Conservation (phyloP, 2,888 invertebrate genomes). For the Caenorhabditis angaria region DNA sequence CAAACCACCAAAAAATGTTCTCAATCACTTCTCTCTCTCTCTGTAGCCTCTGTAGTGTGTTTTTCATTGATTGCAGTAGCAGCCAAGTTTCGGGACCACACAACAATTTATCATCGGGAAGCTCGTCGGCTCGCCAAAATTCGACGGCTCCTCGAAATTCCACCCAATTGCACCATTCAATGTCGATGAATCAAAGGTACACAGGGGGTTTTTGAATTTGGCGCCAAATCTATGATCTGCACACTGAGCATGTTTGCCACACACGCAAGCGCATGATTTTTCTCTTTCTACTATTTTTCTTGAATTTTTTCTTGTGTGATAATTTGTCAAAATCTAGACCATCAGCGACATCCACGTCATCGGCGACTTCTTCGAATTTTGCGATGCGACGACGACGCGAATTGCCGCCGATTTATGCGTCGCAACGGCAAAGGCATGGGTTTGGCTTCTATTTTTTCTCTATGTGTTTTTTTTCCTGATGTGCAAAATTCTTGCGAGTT, state of each 20-base stretch:
- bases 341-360: neutral
- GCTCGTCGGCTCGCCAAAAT: slow-evolving; percentile 3
- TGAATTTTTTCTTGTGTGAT: slow-evolving; percentile 8
- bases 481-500: too few relatives aligned
- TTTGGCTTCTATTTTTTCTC: slow-evolving; percentile 3
- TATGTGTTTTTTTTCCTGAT: neutral
- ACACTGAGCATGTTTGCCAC: neutral
- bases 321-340: neutral
- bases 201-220: too few relatives aligned
- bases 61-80: slow-evolving; percentile 59
- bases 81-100: slow-evolving; percentile 40
- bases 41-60: neutral
- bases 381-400: slow-evolving; percentile 2
- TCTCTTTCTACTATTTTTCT: slow-evolving; percentile 7
- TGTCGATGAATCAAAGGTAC: slow-evolving; percentile 52
- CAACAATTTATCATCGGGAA: neutral
- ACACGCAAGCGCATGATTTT: neutral
- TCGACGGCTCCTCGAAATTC: slow-evolving; percentile 12
- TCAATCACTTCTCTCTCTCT: neutral
- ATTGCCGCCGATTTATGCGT: neutral
- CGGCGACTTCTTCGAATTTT: neutral
- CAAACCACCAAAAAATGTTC: neutral
- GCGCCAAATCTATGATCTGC: too few relatives aligned
- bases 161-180: slow-evolving; percentile 49
- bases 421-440: slow-evolving; percentile 10